Conservation (phyloP, 2,888 invertebrate species). For the Macaria liturata region DNA sequence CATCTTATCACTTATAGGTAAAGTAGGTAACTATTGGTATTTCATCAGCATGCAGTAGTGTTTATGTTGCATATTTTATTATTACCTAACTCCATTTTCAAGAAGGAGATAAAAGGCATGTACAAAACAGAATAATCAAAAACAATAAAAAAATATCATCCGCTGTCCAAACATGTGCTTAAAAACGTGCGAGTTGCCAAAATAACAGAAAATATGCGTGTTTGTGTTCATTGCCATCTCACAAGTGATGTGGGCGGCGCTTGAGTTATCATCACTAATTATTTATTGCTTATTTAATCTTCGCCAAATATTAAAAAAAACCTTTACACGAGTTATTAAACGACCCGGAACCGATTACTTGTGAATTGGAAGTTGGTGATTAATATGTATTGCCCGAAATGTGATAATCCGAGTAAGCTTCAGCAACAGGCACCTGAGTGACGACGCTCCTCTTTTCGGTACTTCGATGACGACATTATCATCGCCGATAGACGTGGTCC, state of each 20-base stretch:
- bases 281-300: too few species aligned
- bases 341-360: too few species aligned
- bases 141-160: neutral
- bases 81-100: neutral
- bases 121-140: neutral
- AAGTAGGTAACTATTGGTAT: too few species aligned
- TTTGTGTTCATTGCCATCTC: neutral
- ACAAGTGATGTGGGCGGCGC: neutral
- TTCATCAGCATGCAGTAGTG: too few species aligned
- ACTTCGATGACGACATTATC: conserved; percentile 50
- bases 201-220: conserved; percentile 6
- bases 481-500: conserved; percentile 72
- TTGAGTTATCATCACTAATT: too few species aligned
- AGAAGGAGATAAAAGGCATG: neutral
- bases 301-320: too few species aligned
- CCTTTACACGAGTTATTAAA: too few species aligned
- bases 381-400: neutral
- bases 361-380: too few species aligned
- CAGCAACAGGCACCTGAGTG: conserved; percentile 60
- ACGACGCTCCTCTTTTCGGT: conserved; percentile 56
- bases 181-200: conserved; percentile 5
- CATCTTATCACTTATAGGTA: too few species aligned
- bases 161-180: conserved; percentile 7
- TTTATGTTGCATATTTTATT: too few species aligned
- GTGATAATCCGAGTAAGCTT: neutral